Conservation (phyloP, 2,113 vertebrate species). For the Struthidea cinerea region DNA sequence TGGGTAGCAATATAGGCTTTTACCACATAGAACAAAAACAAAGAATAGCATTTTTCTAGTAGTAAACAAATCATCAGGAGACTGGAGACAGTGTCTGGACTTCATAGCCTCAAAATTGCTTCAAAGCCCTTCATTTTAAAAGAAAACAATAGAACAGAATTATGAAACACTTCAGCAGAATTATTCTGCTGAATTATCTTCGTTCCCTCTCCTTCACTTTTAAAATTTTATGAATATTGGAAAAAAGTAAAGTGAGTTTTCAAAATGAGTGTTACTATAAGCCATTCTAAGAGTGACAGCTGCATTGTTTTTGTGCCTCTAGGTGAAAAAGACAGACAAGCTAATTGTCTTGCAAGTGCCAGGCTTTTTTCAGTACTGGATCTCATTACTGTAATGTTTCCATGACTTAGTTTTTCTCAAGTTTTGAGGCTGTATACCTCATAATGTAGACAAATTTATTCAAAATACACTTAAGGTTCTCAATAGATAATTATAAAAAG, state of each 20-base stretch:
- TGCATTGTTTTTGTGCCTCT: slow-evolving; percentile 51
- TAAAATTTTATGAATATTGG: background rate
- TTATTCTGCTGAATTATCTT: slow-evolving; percentile 30
- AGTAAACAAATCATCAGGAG: background rate
- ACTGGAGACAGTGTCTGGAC: background rate
- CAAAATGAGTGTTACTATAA: slow-evolving; percentile 41
- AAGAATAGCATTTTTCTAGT: background rate
- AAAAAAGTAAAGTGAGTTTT: slow-evolving; percentile 42
- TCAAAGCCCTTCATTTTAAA: background rate
- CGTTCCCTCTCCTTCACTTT: background rate
- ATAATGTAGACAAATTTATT: slow-evolving; percentile 31
- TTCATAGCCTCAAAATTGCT: background rate
- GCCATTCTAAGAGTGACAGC: slow-evolving; percentile 21
- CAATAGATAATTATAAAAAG: background rate
- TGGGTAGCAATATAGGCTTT: background rate
- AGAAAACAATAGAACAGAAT: background rate
- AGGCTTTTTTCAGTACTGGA: slow-evolving; percentile 8
- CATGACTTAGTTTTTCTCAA: slow-evolving; percentile 19
- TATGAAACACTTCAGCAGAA: slow-evolving; percentile 1
- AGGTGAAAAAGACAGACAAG: slow-evolving; percentile 55
- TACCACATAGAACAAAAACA: background rate
- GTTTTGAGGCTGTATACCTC: slow-evolving; percentile 2
- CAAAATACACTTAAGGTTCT: background rate
- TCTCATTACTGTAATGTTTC: slow-evolving; percentile 38
- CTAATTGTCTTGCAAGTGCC: slow-evolving; percentile 60